Base-by-base conservation (phyloP, 2,888 invertebrate species). In the Plagodis pulveraria region DNA sequence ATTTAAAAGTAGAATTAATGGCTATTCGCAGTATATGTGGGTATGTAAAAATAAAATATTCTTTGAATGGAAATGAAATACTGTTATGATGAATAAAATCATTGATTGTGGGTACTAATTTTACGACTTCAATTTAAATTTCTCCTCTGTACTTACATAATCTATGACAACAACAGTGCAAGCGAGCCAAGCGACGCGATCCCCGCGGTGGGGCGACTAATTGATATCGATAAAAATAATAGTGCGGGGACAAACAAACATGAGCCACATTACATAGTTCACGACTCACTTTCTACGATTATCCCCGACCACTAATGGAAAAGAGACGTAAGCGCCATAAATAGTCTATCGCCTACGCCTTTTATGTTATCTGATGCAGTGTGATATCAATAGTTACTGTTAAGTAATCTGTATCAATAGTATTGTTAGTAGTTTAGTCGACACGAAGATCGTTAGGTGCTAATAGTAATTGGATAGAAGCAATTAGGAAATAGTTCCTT, bases 211-310 rank as follows among this genome's bases (percentile, higher is more conserved):
- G 66, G 62, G 70, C 62, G 58, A 69, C 69, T 81, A 81, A 79
- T 79, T 79, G 76, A 72, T 71, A 58, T 69, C 70, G 73, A 70
- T 79, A 73, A 67, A 68, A 70, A 48, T 49, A 60, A 55, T 56
- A 61, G 60, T 53, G 54, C 11, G 35, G 60, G 49, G 51, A 60
- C 56, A 51, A 55, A 55, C 50, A 48, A 50, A 47, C 38, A 34
- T 8, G 40, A 44, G 10, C 5, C 51, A 44, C 22, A 36, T 35
- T 50, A 42, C 42, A 11, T 44, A 36, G 44, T n/a, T 44, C 53
- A 34, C 48, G 33, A 48, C 42, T 34, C 35, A 47, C 50, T 41
- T 34, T 33, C 40, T 40, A 33, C 8, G 5, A 6, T n/a, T 34
- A 34, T 12, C 12, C n/a, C 6, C 34, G 10, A 45, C n/a, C 2